Conservation (phyloP, 1,140 invertebrate genomes). For the Drosophila biarmipes region DNA sequence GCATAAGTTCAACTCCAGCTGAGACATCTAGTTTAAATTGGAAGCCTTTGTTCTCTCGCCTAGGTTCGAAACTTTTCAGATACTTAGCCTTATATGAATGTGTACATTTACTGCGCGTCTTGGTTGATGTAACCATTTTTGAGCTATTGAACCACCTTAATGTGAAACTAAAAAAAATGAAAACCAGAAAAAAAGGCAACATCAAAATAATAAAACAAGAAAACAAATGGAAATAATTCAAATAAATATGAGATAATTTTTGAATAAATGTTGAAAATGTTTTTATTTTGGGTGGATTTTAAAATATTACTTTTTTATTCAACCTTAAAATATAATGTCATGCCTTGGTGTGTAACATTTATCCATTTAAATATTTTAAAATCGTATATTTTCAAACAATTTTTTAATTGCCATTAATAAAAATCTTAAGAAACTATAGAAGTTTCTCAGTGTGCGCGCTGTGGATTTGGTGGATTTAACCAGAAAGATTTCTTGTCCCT, state of each 20-base stretch:
- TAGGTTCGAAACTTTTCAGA: constrained; percentile 39
- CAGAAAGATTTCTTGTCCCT: too few species aligned
- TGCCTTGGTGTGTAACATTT: too few species aligned
- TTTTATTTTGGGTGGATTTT: not conserved
- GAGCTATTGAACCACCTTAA: constrained; percentile 80
- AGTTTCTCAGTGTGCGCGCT: too few species aligned
- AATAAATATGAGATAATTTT: constrained; percentile 79
- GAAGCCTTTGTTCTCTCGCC: constrained; percentile 54
- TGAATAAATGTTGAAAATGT: constrained; percentile 32
- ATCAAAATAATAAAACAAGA: constrained; percentile 51
- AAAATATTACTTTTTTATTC: constrained; percentile 18
- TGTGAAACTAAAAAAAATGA: constrained; percentile 65
- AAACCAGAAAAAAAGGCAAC: constrained; percentile 34
- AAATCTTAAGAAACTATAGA: too few species aligned
- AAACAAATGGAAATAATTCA: constrained; percentile 54
- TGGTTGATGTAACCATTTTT: constrained; percentile 71
- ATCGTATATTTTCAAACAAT: too few species aligned
- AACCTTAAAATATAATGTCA: too few species aligned
- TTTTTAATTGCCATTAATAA: too few species aligned
- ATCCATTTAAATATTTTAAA: too few species aligned
- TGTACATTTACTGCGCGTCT: constrained; percentile 68
- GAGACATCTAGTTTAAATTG: constrained; percentile 54
- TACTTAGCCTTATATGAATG: constrained; percentile 66
- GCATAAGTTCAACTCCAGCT: constrained; percentile 58
- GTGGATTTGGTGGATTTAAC: too few species aligned